These are phyloP conservation scores for Leptodactylus fuscus DNA, from an alignment of 2,113 vertebrate species.

Conservation along the genomic window DNA sequence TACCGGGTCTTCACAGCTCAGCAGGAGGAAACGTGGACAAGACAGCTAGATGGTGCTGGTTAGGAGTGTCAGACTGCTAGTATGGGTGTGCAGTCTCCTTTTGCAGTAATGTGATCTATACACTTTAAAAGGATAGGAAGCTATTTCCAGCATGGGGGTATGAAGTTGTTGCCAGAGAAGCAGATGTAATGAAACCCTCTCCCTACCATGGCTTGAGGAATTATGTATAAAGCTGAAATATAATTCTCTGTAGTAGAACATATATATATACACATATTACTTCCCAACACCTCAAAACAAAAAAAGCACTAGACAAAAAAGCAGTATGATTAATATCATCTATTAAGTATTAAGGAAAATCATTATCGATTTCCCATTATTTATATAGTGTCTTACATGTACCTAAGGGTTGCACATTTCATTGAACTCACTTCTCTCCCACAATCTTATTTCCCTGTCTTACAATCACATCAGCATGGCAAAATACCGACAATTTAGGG, in stretches of 20 bases:
- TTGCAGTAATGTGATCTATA: conserved; percentile 47
- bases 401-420: too few relatives aligned
- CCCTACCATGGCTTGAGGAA: not conserved
- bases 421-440: too few relatives aligned
- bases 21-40: not conserved
- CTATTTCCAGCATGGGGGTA: conserved; percentile 55
- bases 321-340: too few relatives aligned
- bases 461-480: too few relatives aligned
- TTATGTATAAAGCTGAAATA: not conserved
- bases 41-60: not conserved
- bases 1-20: conserved; percentile 27
- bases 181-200: conserved; percentile 30
- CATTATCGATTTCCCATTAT: too few relatives aligned
- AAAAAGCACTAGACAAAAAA: too few relatives aligned
- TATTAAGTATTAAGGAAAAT: too few relatives aligned
- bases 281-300: not conserved
- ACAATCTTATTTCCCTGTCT: too few relatives aligned
- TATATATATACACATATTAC: not conserved
- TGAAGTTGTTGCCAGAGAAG: conserved; percentile 30
- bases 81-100: conserved; percentile 37
- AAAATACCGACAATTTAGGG: too few relatives aligned
- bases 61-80: not conserved
- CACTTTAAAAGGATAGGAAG: conserved; percentile 55
- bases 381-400: too few relatives aligned
- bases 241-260: not conserved